Percentiles rank a stretch among this genome's conserved stretches.
phyloP scores from a whole-genome alignment of 2,113 vertebrate species.

The Anguilla japonica region DNA sequence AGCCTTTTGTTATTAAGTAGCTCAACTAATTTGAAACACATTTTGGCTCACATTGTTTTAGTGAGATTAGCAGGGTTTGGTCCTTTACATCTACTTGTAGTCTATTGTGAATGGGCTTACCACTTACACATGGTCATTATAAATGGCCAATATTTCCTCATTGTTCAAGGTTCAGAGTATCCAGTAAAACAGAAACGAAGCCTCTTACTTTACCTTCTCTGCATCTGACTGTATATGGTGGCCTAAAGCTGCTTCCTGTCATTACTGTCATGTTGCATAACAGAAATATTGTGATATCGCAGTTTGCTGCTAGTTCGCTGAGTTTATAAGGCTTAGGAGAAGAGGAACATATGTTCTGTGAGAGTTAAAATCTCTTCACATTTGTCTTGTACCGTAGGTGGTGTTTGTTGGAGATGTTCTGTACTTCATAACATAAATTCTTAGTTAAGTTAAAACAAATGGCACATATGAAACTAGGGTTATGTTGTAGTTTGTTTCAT shows the following conservation, averaged over 20 bases:
- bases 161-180: not conserved
- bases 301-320: not conserved
- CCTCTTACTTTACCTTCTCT: not conserved
- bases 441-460: not conserved
- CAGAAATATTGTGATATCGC: not conserved
- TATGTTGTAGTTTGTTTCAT: not conserved
- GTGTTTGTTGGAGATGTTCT: not conserved
- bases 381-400: not conserved
- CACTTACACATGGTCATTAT: not conserved
- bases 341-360: not conserved
- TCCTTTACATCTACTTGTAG: not conserved
- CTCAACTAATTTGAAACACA: slow-evolving; percentile 45
- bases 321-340: not conserved
- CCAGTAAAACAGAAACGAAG: not conserved
- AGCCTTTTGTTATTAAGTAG: slow-evolving; percentile 31
- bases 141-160: not conserved
- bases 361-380: not conserved
- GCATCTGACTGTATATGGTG: not conserved
- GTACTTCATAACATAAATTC: not conserved
- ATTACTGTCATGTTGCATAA: not conserved
- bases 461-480: not conserved
- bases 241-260: not conserved
- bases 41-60: not conserved
- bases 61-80: no score
- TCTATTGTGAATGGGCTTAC: not conserved